Evolutionary conservation across 2,888 invertebrate species (phyloP), one percentile per base, ranked within the genome.

Genomic region (Heteromyza rotundicornis): DNA sequence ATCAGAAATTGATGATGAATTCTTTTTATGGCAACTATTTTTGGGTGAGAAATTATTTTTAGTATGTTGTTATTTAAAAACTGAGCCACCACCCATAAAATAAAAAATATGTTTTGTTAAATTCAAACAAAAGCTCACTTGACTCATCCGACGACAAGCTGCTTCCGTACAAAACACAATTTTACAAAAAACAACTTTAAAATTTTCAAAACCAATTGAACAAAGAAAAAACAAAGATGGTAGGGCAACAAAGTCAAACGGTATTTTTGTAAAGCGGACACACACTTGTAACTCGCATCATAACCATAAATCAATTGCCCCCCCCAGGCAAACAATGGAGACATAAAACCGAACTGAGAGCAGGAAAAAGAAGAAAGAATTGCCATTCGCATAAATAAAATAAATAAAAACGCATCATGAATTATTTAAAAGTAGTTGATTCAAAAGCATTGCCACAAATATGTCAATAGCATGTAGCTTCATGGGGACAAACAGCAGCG

Each of bases 341-440:
- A 8, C 47, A 17, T 8, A 47, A 47, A 17, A 47, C 47, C 17
- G 47, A 40, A 47, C 19, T 19, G 7, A 47, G 19, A 47, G 19
- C 40, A 40, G 19, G 19, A 47, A 47, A 20, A 17, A 47, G 47
- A 17, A 47, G 7, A 17, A 20, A 47, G 20, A 47, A 40, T 5
- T 19, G 20, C 17, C 17, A 47, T 5, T 19, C 10, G n/a, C 40
- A n/a, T 40, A 40, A n/a, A 40, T 14, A 40, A n/a, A 14, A 47
- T 5, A 47, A 47, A 20, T 19, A 47, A 47, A 19, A 17, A 47
- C 14, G 47, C 47, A 7, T 7, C 19, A 47, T 47, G 47, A 47
- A 47, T 47, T 47, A 47, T 47, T 47, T 47, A 47, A 47, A 47
- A 40, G 12, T 3, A n/a, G n/a, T n/a, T n/a, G 14, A 40, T 40